Conservation (phyloP, 2,113 vertebrate species). For the Gymnogyps californianus region DNA sequence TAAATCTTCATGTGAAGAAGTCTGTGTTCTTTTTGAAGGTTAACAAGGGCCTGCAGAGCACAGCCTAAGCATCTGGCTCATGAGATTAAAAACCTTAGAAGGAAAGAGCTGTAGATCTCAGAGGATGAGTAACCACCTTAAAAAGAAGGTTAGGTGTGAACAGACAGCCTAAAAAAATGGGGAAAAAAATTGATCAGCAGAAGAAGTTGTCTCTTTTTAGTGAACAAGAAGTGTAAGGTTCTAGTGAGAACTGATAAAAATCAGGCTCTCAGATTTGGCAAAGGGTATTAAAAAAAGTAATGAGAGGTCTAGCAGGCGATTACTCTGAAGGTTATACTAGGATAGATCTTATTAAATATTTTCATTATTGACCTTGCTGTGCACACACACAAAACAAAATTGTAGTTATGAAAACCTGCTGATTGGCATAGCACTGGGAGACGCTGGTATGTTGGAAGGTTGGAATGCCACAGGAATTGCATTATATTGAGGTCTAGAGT, state of each 20-base stretch:
- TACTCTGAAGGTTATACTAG: slow-evolving; percentile 25
- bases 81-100: slow-evolving; percentile 45
- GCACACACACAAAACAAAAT: background rate
- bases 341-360: slow-evolving; percentile 37
- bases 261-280: background rate
- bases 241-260: slow-evolving; percentile 16
- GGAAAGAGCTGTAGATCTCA: background rate
- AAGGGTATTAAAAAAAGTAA: slow-evolving; percentile 15
- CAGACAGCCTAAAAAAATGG: slow-evolving; percentile 2
- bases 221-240: background rate
- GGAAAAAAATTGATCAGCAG: background rate
- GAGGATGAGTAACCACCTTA: slow-evolving; percentile 28
- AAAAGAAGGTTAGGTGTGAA: slow-evolving; percentile 1
- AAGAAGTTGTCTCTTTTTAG: background rate
- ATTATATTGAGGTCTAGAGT: background rate
- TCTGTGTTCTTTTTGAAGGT: slow-evolving; percentile 43
- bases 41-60: slow-evolving; percentile 42
- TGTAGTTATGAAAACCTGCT: background rate
- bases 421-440: background rate
- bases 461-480: background rate
- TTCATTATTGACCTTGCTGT: slow-evolving; percentile 29
- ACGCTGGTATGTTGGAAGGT: background rate
- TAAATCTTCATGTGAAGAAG: background rate
- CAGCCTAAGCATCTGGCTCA: slow-evolving; percentile 49
- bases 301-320: background rate